Evolutionary conservation across 2,113 vertebrate genomes (phyloP).

Genomic region (Callaeas wilsoni): DNA sequence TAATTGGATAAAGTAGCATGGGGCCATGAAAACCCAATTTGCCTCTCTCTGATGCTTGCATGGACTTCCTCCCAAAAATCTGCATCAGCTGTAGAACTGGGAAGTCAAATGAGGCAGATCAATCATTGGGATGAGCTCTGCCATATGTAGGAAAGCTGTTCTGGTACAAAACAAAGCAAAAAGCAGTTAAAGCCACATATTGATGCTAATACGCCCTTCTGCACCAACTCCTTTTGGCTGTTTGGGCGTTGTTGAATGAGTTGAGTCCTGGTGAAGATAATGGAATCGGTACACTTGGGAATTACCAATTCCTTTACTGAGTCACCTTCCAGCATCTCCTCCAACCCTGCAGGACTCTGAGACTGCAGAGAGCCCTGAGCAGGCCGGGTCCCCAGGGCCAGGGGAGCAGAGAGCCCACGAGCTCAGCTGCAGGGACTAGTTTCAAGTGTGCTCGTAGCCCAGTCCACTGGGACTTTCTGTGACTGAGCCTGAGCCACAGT

Average conservation of each 20-base stretch:
- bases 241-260: background rate
- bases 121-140: constrained; percentile 10
- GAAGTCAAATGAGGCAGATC: background rate
- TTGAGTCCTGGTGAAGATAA: background rate
- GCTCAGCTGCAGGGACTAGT: background rate
- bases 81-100: background rate
- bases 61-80: background rate
- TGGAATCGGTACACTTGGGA: fast-evolving
- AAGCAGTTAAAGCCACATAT: background rate
- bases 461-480: background rate
- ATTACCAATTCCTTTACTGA: background rate
- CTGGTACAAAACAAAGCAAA: background rate
- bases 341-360: background rate
- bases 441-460: background rate
- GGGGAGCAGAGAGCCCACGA: background rate
- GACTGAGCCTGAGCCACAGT: background rate
- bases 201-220: background rate
- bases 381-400: background rate
- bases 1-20: constrained; percentile 61
- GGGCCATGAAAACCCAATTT: constrained; percentile 46
- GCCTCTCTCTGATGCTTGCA: background rate
- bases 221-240: background rate
- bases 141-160: constrained; percentile 17
- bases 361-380: background rate
- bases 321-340: background rate